Percentiles rank a stretch among this genome's conserved stretches.
Evolutionary conservation across 2,113 vertebrate genomes (phyloP).

Genomic region (Entosphenus tridentatus): DNA sequence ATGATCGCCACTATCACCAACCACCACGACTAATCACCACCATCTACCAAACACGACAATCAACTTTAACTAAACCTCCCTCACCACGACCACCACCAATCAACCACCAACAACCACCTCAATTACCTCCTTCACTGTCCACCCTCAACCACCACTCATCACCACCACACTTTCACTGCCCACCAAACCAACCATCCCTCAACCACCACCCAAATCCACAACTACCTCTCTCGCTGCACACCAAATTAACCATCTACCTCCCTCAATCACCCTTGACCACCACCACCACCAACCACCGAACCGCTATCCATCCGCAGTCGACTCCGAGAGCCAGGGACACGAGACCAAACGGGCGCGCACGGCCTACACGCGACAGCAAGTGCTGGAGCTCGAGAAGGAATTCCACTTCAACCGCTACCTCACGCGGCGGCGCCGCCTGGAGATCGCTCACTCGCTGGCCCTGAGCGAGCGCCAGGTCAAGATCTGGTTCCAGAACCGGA

Average conservation of each 20-base stretch:
- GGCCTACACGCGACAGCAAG: not conserved
- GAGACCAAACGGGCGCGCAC: conserved; percentile 5
- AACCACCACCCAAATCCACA: not conserved
- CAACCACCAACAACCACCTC: no score
- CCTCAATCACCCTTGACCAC: not conserved
- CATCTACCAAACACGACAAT: no score
- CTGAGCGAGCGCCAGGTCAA: conserved; percentile 2
- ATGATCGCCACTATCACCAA: no score
- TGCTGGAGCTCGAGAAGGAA: conserved; percentile 6
- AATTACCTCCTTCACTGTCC: no score
- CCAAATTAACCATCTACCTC: not conserved
- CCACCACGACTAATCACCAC: no score
- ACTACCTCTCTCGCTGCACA: not conserved
- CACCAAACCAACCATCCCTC: not conserved
- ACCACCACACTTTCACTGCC: not conserved
- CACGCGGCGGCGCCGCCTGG: conserved; percentile 3
- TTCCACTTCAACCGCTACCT: conserved; percentile 6
- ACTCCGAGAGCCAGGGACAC: not conserved
- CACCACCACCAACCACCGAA: not conserved
- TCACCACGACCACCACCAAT: no score
- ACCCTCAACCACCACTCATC: no score
- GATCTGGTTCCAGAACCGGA: conserved; percentile 5
- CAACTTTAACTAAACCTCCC: no score
- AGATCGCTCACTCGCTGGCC: not conserved
- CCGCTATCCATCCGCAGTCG: not conserved